Evolutionary conservation across 2,113 vertebrate species (phyloP).

Genomic region (Pelecanus crispus): DNA sequence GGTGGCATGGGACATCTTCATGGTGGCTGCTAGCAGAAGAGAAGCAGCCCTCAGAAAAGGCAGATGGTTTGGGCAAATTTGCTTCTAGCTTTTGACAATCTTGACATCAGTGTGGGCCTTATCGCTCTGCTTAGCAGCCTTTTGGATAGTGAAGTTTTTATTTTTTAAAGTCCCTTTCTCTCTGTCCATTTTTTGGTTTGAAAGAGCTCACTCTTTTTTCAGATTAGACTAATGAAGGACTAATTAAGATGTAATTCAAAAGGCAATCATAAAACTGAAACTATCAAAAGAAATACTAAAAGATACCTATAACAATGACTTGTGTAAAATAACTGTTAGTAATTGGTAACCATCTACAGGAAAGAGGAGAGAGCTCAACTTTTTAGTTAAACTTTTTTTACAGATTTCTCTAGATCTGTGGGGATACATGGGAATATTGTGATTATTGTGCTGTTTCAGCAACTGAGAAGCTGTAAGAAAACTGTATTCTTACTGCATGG

Average conservation of each 20-base stretch:
- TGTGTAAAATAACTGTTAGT: background rate
- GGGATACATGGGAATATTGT: background rate
- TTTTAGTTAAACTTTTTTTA: background rate
- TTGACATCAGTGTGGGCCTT: background rate
- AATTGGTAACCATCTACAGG: background rate
- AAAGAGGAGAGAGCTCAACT: background rate
- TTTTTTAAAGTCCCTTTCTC: background rate
- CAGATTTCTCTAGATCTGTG: background rate
- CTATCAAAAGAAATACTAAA: background rate
- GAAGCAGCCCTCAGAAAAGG: background rate
- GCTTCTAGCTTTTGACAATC: background rate
- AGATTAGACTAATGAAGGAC: background rate
- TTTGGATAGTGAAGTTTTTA: background rate
- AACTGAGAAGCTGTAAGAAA: background rate
- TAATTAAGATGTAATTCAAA: background rate
- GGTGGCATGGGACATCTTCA: background rate
- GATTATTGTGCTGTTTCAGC: background rate
- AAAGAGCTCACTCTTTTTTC: background rate
- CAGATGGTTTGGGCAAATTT: background rate
- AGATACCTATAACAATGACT: background rate
- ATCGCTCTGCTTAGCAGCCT: background rate
- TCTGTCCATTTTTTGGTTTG: background rate
- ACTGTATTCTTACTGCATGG: background rate
- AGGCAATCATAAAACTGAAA: background rate
- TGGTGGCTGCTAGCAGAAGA: background rate